These are phyloP conservation scores for Chaunax sp. DNA, from an alignment of 2,797 vertebrate genomes.

Conservation along the genomic window DNA sequence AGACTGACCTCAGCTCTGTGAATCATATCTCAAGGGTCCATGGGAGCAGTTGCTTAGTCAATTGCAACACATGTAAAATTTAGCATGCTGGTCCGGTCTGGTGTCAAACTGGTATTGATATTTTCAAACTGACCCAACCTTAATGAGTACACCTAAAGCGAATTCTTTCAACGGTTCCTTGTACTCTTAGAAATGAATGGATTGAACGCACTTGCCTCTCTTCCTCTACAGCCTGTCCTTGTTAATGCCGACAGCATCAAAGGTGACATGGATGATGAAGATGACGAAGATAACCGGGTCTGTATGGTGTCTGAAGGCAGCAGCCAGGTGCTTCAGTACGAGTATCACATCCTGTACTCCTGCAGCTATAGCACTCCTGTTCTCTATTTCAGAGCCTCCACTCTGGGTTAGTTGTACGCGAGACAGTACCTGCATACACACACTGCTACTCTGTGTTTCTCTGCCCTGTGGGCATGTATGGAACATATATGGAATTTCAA, in stretches of 20 bases:
- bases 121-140: no score
- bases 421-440: neutral
- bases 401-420: slow-evolving; percentile 83
- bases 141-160: no score
- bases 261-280: slow-evolving; percentile 17
- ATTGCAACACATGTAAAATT: no score
- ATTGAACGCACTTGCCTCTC: neutral
- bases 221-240: slow-evolving; percentile 27
- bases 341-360: slow-evolving; percentile 93
- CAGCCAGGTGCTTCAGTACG: slow-evolving; percentile 72
- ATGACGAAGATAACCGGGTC: slow-evolving; percentile 17
- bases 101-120: no score
- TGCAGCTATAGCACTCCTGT: slow-evolving; percentile 91
- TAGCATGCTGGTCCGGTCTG: no score
- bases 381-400: slow-evolving; percentile 92
- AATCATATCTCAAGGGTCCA: no score
- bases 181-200: no score
- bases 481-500: neutral
- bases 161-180: no score
- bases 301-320: neutral
- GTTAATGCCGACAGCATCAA: neutral
- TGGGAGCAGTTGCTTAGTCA: no score
- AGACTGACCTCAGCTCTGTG: no score
- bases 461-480: neutral
- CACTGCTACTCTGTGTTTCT: neutral